phyloP scores from a whole-genome alignment of 1,140 invertebrate species.

The Meloidogyne exigua region DNA sequence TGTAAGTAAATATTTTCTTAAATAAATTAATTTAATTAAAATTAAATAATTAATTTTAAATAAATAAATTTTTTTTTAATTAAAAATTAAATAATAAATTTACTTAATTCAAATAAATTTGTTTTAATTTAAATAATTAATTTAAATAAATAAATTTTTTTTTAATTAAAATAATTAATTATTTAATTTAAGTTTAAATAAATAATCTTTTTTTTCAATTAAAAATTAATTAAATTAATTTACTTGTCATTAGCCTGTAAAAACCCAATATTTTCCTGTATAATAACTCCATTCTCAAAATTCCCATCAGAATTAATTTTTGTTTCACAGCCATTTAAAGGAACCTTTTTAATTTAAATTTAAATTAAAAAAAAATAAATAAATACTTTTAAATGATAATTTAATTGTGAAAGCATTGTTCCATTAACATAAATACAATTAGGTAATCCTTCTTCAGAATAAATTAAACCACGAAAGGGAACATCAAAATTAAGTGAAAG shows the following conservation, averaged over 20 bases:
- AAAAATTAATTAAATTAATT: not conserved
- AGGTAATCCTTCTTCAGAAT: slow-evolving; percentile 57
- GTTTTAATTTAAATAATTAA: not conserved
- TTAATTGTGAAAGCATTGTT: slow-evolving; percentile 51
- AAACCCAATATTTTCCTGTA: slow-evolving; percentile 50
- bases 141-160: too few species aligned
- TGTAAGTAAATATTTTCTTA: slow-evolving; percentile 58
- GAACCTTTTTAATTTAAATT: slow-evolving; percentile 44
- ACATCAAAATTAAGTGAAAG: slow-evolving; percentile 53
- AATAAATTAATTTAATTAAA: not conserved
- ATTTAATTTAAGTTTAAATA: too few species aligned
- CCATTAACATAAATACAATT: slow-evolving; percentile 63
- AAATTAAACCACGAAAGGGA: slow-evolving; percentile 55
- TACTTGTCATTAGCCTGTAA: slow-evolving; percentile 47
- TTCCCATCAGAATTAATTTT: slow-evolving; percentile 55
- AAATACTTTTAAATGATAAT: slow-evolving; percentile 57
- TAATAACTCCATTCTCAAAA: slow-evolving; percentile 60
- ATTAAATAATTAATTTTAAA: not conserved
- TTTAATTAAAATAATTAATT: too few species aligned
- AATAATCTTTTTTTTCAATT: not conserved
- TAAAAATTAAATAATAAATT: slow-evolving; percentile 30
- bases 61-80: not conserved
- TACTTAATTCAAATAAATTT: slow-evolving; percentile 36
- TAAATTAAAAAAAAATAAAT: not conserved
- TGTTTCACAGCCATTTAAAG: slow-evolving; percentile 57